phyloP scores from a whole-genome alignment of 2,113 vertebrate genomes.

The Scomber japonicus region DNA sequence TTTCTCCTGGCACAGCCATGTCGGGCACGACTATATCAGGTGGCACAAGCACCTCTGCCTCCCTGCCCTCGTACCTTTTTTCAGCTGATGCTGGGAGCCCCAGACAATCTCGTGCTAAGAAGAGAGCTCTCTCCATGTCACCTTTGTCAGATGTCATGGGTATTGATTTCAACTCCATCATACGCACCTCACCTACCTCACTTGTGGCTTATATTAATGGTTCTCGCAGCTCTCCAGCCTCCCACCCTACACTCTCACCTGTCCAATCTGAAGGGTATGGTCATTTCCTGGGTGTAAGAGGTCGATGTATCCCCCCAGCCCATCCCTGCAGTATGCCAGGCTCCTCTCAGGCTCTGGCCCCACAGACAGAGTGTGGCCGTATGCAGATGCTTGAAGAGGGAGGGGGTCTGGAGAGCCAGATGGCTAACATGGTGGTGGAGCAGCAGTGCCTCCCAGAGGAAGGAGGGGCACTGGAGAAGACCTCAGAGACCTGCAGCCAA shows the following conservation, averaged over 20 bases:
- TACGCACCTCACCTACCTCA: conserved; percentile 94
- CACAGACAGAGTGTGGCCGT: conserved; percentile 75
- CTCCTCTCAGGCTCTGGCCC: conserved; percentile 63
- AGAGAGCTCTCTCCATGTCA: conserved; percentile 90
- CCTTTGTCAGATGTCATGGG: conserved; percentile 92
- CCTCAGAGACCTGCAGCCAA: conserved; percentile 73
- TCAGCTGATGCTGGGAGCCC: conserved; percentile 86
- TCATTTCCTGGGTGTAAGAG: conserved; percentile 93
- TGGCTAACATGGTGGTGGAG: conserved; percentile 91
- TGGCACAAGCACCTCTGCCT: conserved; percentile 84
- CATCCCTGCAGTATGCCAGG: conserved; percentile 71
- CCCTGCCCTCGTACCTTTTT: conserved; percentile 89
- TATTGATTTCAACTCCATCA: conserved; percentile 94
- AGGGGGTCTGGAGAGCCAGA: conserved; percentile 79
- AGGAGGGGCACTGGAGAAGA: conserved; percentile 58
- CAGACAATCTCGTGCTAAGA: conserved; percentile 87
- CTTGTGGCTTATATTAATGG: conserved; percentile 95
- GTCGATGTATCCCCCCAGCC: conserved; percentile 89
- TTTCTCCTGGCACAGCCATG: conserved; percentile 83
- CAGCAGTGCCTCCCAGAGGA: conserved; percentile 79
- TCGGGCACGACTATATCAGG: conserved; percentile 79
- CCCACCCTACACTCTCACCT: conserved; percentile 84
- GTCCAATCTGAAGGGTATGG: conserved; percentile 93
- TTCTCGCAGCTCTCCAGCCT: conserved; percentile 87
- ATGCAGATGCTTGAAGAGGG: conserved; percentile 89